Evolutionary conservation across 2,797 vertebrate species (phyloP).

Genomic region (Hydrophis major): DNA sequence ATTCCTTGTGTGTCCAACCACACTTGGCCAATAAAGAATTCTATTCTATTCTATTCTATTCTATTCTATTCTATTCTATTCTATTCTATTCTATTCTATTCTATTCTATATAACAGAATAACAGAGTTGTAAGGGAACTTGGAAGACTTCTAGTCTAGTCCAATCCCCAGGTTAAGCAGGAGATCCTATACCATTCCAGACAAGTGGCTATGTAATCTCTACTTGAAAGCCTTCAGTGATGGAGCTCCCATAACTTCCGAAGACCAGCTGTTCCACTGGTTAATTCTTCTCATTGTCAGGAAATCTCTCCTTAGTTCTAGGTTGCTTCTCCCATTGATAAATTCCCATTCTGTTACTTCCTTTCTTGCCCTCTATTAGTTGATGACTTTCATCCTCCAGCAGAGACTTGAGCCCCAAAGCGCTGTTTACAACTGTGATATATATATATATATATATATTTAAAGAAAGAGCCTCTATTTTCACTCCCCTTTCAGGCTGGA

Average conservation of each 20-base stretch:
- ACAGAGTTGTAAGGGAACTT: too few species aligned
- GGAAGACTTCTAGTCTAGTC: too few species aligned
- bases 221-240: neutral
- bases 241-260: neutral
- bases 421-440: neutral
- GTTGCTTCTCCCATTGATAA: neutral
- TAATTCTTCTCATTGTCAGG: neutral
- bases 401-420: neutral
- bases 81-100: too few species aligned
- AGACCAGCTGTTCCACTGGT: neutral
- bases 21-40: too few species aligned
- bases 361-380: neutral
- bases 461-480: conserved; percentile 58
- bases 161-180: too few species aligned
- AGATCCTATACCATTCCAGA: neutral
- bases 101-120: too few species aligned
- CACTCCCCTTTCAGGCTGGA: conserved; percentile 63
- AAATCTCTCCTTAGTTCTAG: neutral
- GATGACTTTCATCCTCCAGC: neutral
- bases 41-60: too few species aligned
- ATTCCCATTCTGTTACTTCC: neutral
- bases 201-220: neutral
- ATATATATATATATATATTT: conserved; percentile 28
- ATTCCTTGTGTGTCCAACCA: too few species aligned
- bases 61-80: too few species aligned